Percentiles rank a stretch among this genome's conserved stretches.
phyloP scores from a whole-genome alignment of 2,888 invertebrate genomes.

The Ormyrus pomaceus region DNA sequence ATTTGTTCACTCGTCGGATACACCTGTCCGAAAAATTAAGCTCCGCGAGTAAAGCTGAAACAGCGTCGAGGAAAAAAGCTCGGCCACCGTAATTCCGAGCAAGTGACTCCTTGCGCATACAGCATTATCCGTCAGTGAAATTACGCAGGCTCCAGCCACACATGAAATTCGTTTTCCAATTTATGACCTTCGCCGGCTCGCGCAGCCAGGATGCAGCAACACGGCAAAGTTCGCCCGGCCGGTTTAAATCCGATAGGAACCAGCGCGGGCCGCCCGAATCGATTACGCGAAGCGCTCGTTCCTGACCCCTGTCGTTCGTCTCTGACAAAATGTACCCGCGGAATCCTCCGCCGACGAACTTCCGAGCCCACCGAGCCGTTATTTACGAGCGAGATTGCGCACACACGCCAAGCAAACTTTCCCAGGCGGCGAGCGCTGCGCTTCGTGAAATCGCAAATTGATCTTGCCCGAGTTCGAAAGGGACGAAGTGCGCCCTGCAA shows the following conservation, averaged over 20 bases:
- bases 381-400: slow-evolving; percentile 68
- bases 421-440: slow-evolving; percentile 56
- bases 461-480: slow-evolving; percentile 59
- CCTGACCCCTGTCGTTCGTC: slow-evolving; percentile 62
- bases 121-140: too few relatives aligned
- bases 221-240: slow-evolving; percentile 13
- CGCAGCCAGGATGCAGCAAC: background rate
- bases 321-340: slow-evolving; percentile 67
- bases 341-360: slow-evolving; percentile 68
- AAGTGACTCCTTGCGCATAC: too few relatives aligned
- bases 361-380: slow-evolving; percentile 65
- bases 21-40: too few relatives aligned
- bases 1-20: too few relatives aligned
- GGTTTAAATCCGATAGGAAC: slow-evolving; percentile 10
- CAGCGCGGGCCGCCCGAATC: slow-evolving; percentile 56
- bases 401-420: background rate
- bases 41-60: too few relatives aligned
- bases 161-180: background rate
- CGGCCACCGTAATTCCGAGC: too few relatives aligned
- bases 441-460: slow-evolving; percentile 69
- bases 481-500: background rate
- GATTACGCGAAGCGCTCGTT: slow-evolving; percentile 55
- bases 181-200: background rate
- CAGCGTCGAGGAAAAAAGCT: too few relatives aligned
- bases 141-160: too few relatives aligned